Evolutionary conservation across 2,113 vertebrate species (phyloP).

Genomic region (Theropithecus gelada): DNA sequence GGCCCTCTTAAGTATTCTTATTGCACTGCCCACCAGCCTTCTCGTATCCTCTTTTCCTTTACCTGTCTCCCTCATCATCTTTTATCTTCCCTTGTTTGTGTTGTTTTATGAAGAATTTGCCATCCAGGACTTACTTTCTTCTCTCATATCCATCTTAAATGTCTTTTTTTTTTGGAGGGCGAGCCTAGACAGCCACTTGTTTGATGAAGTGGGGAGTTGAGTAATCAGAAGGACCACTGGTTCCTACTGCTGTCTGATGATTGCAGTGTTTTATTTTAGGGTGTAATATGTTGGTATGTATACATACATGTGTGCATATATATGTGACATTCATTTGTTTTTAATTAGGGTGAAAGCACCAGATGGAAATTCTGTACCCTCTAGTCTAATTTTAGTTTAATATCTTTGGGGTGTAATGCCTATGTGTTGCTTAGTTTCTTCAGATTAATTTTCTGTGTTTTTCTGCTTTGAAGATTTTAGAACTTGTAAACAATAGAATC

Average conservation of each 20-base stretch:
- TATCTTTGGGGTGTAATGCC: not conserved
- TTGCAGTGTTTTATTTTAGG: conserved; percentile 11
- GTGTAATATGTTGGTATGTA: not conserved
- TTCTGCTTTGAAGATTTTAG: conserved; percentile 87
- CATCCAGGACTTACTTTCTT: not conserved
- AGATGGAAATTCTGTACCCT: not conserved
- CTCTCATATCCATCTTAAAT: conserved; percentile 22
- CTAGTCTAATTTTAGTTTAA: not conserved
- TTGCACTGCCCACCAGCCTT: not conserved
- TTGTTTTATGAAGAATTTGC: conserved; percentile 26
- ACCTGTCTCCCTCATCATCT: not conserved
- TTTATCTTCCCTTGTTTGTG: not conserved
- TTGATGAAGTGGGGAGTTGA: conserved; percentile 21
- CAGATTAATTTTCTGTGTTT: conserved; percentile 44
- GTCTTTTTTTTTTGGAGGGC: conserved; percentile 39
- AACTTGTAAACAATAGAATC: conserved; percentile 86
- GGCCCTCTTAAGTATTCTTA: not conserved
- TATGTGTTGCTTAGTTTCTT: not conserved
- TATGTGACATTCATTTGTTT: not conserved
- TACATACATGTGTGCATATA: not conserved
- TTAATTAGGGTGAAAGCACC: not conserved
- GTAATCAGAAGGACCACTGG: not conserved
- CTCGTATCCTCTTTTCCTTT: not conserved
- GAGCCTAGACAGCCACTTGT: not conserved
- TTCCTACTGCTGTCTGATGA: not conserved